These are phyloP conservation scores for Melangyna quadrimaculata DNA, from an alignment of 2,888 invertebrate genomes.

Conservation along the genomic window DNA sequence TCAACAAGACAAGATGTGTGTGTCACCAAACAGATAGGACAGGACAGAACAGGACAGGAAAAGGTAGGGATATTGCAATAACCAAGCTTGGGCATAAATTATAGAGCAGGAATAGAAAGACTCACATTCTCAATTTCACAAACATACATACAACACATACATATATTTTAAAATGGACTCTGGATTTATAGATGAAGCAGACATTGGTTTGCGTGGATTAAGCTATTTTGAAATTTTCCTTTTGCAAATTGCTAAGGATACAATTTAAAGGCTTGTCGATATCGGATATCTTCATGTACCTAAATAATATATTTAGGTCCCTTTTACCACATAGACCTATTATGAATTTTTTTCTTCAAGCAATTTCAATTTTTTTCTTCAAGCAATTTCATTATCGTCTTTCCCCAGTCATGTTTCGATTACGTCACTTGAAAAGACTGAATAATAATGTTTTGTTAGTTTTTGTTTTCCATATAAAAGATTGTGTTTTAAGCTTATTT, in stretches of 20 bases:
- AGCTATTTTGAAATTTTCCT: not conserved
- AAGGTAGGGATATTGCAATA: slow-evolving; percentile 20
- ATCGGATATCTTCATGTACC: not conserved
- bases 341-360: not conserved
- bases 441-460: not conserved
- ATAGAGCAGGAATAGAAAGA: slow-evolving; percentile 6
- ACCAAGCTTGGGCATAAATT: slow-evolving; percentile 52
- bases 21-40: slow-evolving; percentile 41
- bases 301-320: not conserved
- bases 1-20: slow-evolving; percentile 39
- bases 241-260: not conserved
- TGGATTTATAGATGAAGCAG: not conserved
- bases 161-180: not conserved
- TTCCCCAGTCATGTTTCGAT: not conserved
- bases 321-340: not conserved
- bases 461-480: not conserved
- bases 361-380: too few species aligned
- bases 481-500: not conserved
- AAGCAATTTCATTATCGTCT: not conserved
- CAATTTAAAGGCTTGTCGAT: not conserved
- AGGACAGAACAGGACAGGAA: too few species aligned
- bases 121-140: not conserved
- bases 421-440: not conserved
- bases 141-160: not conserved
- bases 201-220: slow-evolving; percentile 4